Conservation (phyloP, 2,113 vertebrate species). For the Alethe diademata region DNA sequence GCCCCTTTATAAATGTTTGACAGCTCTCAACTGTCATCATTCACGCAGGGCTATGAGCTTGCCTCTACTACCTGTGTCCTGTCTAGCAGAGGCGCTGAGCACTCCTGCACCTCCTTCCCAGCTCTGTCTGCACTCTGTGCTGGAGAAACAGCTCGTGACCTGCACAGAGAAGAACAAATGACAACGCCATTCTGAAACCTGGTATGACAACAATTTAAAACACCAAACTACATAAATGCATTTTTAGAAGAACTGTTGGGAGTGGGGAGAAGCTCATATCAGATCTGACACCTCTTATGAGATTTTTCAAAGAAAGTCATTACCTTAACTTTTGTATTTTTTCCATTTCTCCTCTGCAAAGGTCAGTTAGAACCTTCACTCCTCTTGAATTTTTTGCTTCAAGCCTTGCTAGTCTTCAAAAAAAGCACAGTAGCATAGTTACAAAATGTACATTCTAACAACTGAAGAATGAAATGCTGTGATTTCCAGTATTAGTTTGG, state of each 20-base stretch:
- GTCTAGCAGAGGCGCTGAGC: constrained; percentile 58
- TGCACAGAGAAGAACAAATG: constrained; percentile 8
- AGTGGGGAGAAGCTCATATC: background rate
- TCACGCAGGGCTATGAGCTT: background rate
- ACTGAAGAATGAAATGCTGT: background rate
- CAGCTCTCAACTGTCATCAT: background rate
- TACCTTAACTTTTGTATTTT: constrained; percentile 4
- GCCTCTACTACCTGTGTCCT: constrained; percentile 69
- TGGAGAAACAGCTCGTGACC: constrained; percentile 65
- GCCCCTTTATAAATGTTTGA: background rate
- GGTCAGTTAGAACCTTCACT: background rate
- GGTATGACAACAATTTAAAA: background rate
- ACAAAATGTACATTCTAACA: background rate
- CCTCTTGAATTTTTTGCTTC: background rate
- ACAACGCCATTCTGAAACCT: background rate
- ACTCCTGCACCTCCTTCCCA: constrained; percentile 4
- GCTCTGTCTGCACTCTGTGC: background rate
- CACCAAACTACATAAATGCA: background rate
- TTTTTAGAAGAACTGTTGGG: background rate
- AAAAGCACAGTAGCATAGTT: background rate
- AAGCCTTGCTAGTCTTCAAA: background rate
- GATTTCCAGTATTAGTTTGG: background rate
- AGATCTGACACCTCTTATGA: background rate
- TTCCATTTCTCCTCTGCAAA: constrained; percentile 2
- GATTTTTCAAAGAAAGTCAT: background rate